Evolutionary conservation across 2,888 invertebrate species (phyloP).

Genomic region (Keiferia lycopersicella): DNA sequence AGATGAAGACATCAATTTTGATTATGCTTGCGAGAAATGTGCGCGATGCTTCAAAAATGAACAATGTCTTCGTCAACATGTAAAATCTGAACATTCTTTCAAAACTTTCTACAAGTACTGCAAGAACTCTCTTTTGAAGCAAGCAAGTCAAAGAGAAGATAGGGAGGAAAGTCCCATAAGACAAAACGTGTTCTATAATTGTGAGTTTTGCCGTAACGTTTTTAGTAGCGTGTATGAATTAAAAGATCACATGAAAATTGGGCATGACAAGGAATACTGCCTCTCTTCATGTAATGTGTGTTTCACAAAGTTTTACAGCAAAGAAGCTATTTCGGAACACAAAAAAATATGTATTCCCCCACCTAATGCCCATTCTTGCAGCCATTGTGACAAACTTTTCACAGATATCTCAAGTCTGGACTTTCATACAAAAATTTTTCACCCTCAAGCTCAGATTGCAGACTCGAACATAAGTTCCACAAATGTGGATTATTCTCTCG

Average conservation of each 20-base stretch:
- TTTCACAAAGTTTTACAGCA: slow-evolving; percentile 60
- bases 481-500: slow-evolving; percentile 42
- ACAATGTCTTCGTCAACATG: slow-evolving; percentile 50
- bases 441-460: slow-evolving; percentile 61
- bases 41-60: slow-evolving; percentile 50
- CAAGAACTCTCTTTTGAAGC: slow-evolving; percentile 49
- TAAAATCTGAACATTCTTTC: slow-evolving; percentile 60
- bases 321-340: slow-evolving; percentile 54
- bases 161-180: slow-evolving; percentile 5
- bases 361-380: slow-evolving; percentile 54
- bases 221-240: slow-evolving; percentile 55
- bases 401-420: slow-evolving; percentile 63
- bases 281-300: slow-evolving; percentile 65
- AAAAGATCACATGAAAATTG: slow-evolving; percentile 58
- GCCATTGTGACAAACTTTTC: slow-evolving; percentile 64
- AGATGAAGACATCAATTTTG: slow-evolving; percentile 32
- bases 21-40: slow-evolving; percentile 49
- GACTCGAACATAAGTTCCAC: slow-evolving; percentile 57
- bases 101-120: slow-evolving; percentile 63
- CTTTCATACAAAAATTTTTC: slow-evolving; percentile 64
- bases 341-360: slow-evolving; percentile 60
- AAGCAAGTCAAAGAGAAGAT: slow-evolving; percentile 29
- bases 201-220: slow-evolving; percentile 54
- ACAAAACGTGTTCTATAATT: slow-evolving; percentile 44
- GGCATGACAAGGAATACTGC: slow-evolving; percentile 57